Evolutionary conservation across 2,888 invertebrate genomes (phyloP).

Genomic region (Syrista parreyssii): DNA sequence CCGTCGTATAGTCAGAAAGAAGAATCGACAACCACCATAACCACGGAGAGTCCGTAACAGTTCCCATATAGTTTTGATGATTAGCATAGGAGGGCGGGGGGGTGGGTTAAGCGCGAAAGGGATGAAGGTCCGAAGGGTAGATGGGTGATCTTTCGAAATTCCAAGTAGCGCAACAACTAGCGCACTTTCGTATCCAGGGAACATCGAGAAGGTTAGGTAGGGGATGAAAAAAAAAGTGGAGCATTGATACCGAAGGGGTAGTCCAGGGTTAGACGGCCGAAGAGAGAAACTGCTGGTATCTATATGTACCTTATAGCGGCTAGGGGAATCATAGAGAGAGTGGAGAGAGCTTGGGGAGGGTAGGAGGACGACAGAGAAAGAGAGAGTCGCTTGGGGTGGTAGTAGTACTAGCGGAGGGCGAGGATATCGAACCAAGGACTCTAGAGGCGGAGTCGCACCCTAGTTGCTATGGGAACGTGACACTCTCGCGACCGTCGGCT

Average conservation of each 20-base stretch:
- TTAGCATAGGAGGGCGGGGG: too few relatives aligned
- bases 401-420: constrained; percentile 33
- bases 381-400: constrained; percentile 26
- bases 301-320: not conserved
- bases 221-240: not conserved
- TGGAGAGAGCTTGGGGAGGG: constrained; percentile 16
- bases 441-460: constrained; percentile 61
- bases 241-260: not conserved
- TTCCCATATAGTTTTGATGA: too few relatives aligned
- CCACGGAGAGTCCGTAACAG: not conserved
- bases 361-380: constrained; percentile 16
- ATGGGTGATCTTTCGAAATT: not conserved
- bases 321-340: constrained; percentile 14
- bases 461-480: constrained; percentile 63
- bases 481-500: constrained; percentile 47
- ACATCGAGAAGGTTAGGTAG: not conserved
- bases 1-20: constrained; percentile 24
- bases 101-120: not conserved
- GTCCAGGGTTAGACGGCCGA: not conserved
- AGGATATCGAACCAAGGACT: constrained; percentile 63
- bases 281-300: not conserved
- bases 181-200: not conserved
- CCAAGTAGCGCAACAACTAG: not conserved
- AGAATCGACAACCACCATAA: constrained; percentile 20
- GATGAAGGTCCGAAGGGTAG: not conserved